Conservation (phyloP, 2,888 invertebrate genomes). For the Geophilus truncorum region DNA sequence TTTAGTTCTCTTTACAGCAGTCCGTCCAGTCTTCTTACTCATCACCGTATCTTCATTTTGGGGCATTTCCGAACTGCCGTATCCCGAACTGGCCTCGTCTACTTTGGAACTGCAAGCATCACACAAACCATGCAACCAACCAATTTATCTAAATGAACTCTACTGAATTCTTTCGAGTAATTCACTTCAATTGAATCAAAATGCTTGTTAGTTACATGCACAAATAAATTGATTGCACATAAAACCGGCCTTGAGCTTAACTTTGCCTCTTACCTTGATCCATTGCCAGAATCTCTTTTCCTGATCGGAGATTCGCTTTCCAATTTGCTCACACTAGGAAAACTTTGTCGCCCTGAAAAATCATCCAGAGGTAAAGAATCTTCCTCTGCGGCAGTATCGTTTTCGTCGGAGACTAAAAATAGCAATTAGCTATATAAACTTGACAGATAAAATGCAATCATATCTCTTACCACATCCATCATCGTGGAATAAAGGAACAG, state of each 20-base stretch:
- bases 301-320: neutral
- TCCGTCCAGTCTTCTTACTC: neutral
- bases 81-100: conserved; percentile 8
- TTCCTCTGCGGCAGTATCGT: conserved; percentile 4
- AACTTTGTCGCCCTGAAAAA: neutral
- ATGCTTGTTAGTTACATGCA: neutral
- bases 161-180: neutral
- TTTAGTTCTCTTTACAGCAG: neutral
- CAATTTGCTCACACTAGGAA: neutral
- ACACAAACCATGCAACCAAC: conserved; percentile 16
- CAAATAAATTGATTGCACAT: neutral
- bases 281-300: neutral
- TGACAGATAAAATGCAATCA: neutral
- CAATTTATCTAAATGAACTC: neutral
- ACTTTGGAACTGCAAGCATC: conserved; percentile 1
- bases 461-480: neutral
- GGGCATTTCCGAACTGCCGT: neutral
- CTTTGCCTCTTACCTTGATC: neutral
- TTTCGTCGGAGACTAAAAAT: neutral
- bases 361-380: conserved; percentile 22
- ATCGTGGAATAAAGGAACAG: neutral
- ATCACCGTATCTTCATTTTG: neutral
- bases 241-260: neutral
- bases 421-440: neutral
- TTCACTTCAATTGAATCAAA: neutral